Percentiles rank a stretch among this genome's conserved stretches.
Evolutionary conservation across 2,888 invertebrate species (phyloP).

Genomic region (Temnothorax ravouxi): DNA sequence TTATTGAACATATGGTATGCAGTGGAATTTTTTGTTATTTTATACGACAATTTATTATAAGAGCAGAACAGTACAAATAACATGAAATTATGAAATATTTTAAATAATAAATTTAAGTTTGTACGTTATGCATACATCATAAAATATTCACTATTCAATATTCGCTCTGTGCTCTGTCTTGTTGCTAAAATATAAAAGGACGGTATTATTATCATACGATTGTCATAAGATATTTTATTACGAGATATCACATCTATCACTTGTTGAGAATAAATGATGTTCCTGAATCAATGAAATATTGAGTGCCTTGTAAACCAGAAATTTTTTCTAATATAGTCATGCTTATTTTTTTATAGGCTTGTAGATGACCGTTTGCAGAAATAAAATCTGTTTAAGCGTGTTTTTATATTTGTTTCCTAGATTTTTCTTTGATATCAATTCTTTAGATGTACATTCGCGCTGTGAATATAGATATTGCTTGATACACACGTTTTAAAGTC

Average conservation of each 20-base stretch:
- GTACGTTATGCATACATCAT: conserved; percentile 8
- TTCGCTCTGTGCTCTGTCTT: conserved; percentile 18
- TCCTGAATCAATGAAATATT: conserved; percentile 72
- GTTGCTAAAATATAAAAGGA: conserved; percentile 8
- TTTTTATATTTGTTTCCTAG: neutral
- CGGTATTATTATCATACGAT: neutral
- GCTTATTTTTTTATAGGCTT: conserved; percentile 34
- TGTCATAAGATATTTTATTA: conserved; percentile 39
- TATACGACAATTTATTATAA: neutral
- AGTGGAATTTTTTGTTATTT: neutral
- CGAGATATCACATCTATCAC: conserved; percentile 19
- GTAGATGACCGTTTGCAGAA: neutral
- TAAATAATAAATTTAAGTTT: conserved; percentile 13
- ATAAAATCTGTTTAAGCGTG: conserved; percentile 19
- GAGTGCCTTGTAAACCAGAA: conserved; percentile 79
- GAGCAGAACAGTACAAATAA: conserved; percentile 37
- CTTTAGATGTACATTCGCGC: neutral
- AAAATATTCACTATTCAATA: conserved; percentile 23
- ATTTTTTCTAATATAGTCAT: conserved; percentile 69
- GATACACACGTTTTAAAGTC: neutral
- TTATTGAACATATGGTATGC: neutral
- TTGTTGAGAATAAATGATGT: conserved; percentile 63
- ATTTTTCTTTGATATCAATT: conserved; percentile 16
- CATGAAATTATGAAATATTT: conserved; percentile 9
- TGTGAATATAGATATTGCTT: conserved; percentile 13